Evolutionary conservation across 2,888 invertebrate genomes (phyloP).

Genomic region (Caenorhabditis sulstoni): DNA sequence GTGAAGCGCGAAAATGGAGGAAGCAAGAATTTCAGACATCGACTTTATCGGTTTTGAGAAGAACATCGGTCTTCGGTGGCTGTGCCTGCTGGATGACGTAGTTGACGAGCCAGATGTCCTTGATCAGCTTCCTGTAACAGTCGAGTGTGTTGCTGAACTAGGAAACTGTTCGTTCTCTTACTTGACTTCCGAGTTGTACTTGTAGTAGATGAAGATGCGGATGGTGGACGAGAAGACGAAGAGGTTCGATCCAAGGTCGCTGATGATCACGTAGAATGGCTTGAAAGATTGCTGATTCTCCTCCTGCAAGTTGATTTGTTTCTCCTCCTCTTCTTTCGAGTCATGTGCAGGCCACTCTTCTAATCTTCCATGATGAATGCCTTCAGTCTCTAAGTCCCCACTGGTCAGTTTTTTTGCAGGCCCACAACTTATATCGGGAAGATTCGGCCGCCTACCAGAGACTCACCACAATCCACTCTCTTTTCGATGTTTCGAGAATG

Average conservation of each 20-base stretch:
- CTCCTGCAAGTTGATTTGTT: slow-evolving; percentile 39
- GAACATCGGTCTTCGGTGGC: slow-evolving; percentile 32
- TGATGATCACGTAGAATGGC: slow-evolving; percentile 62
- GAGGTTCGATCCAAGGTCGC: slow-evolving; percentile 69
- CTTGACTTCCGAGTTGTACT: slow-evolving; percentile 71
- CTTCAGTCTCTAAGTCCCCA: slow-evolving; percentile 9
- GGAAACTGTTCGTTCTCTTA: neutral
- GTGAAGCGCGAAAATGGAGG: neutral
- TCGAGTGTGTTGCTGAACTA: too few relatives aligned
- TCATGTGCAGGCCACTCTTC: slow-evolving; percentile 3
- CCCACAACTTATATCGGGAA: slow-evolving; percentile 2
- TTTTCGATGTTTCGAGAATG: slow-evolving; percentile 65
- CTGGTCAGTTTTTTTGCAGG: slow-evolving; percentile 42
- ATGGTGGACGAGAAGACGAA: slow-evolving; percentile 71
- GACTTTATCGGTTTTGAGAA: slow-evolving; percentile 41
- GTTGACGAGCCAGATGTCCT: slow-evolving; percentile 30
- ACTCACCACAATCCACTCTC: slow-evolving; percentile 53
- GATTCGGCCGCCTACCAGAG: neutral
- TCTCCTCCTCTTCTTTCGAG: slow-evolving; percentile 11
- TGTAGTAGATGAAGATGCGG: slow-evolving; percentile 73
- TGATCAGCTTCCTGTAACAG: slow-evolving; percentile 41
- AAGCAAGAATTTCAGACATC: slow-evolving; percentile 22
- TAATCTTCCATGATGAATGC: slow-evolving; percentile 54
- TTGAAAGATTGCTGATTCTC: slow-evolving; percentile 61
- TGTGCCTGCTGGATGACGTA: slow-evolving; percentile 27